Evolutionary conservation across 2,797 vertebrate species (phyloP), one percentile per base, ranked within the genome.

Genomic region (Clarias fuscus): DNA sequence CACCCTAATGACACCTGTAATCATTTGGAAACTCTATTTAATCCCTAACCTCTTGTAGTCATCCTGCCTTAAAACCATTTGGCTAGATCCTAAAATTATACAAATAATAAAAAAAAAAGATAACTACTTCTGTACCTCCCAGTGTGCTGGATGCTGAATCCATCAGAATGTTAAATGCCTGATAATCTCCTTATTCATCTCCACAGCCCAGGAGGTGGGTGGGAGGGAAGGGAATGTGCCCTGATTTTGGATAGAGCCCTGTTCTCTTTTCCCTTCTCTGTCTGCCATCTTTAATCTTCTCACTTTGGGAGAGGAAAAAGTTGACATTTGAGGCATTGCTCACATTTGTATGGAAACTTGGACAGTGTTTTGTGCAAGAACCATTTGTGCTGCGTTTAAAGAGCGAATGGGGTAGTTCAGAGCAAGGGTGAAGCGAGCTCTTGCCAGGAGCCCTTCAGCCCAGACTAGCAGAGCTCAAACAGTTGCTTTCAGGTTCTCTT

Each of bases 331-430:
- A 88, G 84, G 88, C 84, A 85, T 87, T 87, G 86, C 82, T 87
- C 78, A 68, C 72, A 84, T 83, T 88, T 85, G 88, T 77, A 82
- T 86, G 90, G 88, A 90, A 90, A 90, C 86, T 89, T 89, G 90
- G 90, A 90, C 33, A 80, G 71, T 77, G 64, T 59, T 71, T 83
- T 71, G 70, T 86, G 86, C 53, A 56, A 87, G 85, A 82, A 84
- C 37, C 67, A 70, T 86, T 85, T 84, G 76, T 76, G 40, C 68
- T 67, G 85, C 15, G 33, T 91, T 86, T 56, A 56, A 86, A 88
- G 83, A 84, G 58, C 56, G 64, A 88, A 61, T 53, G 67, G 73
- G 84, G 84, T 70, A 86, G 82, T 68, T 81, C 82, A 78, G 59
- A 37, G 76, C 56, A 17, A 88, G 80, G 84, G 65, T 88, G 87